These are phyloP conservation scores for Drosophila sturtevanti DNA, from an alignment of 1,140 invertebrate genomes.

Conservation along the genomic window DNA sequence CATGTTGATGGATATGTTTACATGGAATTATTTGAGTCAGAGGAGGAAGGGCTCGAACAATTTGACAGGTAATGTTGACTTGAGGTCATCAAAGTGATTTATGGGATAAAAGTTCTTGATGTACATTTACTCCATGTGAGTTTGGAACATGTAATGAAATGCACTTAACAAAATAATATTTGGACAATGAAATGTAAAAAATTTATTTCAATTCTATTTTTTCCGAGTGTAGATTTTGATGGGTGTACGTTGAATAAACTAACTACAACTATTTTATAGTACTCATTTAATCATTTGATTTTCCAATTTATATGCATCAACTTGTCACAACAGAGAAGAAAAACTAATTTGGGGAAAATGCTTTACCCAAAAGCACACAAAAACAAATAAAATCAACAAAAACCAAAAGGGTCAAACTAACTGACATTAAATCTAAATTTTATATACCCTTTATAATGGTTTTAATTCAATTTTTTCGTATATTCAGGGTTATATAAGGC, in stretches of 20 bases:
- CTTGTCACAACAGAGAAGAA: neutral
- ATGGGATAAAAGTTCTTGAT: neutral
- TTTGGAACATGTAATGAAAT: neutral
- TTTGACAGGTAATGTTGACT: slow-evolving; percentile 9
- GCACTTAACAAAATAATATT: neutral
- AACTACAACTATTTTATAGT: neutral
- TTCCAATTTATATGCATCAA: slow-evolving; percentile 13
- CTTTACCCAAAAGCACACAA: neutral
- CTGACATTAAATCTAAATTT: neutral
- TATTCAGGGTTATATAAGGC: no score
- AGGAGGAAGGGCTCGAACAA: neutral
- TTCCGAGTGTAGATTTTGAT: neutral
- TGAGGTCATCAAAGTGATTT: slow-evolving; percentile 8
- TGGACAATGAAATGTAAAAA: neutral
- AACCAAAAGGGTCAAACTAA: neutral
- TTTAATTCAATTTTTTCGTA: no score
- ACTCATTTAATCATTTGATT: neutral
- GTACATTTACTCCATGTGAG: slow-evolving; percentile 1
- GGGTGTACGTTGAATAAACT: neutral
- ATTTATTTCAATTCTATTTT: neutral
- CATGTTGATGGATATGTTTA: slow-evolving; percentile 9
- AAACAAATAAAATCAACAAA: slow-evolving; percentile 1
- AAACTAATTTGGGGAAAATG: slow-evolving; percentile 13
- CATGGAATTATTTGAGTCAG: slow-evolving; percentile 1
- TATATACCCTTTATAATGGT: neutral